phyloP scores from a whole-genome alignment of 2,113 vertebrate species.

The Phyllostomus hastatus region DNA sequence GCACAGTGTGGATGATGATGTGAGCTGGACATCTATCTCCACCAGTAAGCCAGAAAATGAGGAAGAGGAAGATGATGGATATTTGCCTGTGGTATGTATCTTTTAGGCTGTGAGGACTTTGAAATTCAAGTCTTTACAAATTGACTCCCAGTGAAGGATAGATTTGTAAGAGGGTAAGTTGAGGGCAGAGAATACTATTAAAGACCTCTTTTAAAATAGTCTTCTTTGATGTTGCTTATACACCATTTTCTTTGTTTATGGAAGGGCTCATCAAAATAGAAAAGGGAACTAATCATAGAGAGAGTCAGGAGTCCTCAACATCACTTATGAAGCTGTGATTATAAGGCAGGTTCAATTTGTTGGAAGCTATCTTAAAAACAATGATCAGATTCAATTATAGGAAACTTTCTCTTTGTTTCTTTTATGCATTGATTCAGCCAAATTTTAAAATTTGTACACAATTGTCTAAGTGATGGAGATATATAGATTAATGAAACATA shows the following conservation, averaged over 20 bases:
- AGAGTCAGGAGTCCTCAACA: background rate
- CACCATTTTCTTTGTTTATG: background rate
- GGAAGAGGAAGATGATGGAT: conserved; percentile 90
- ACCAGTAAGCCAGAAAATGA: conserved; percentile 81
- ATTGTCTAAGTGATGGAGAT: background rate
- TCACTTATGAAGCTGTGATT: background rate
- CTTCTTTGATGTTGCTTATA: background rate
- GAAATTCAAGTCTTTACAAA: accelerated
- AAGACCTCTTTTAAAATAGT: conserved; percentile 1
- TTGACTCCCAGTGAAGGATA: accelerated
- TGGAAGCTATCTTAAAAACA: background rate
- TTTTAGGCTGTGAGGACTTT: background rate
- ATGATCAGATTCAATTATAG: background rate
- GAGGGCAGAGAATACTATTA: conserved; percentile 4
- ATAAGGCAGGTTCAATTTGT: background rate
- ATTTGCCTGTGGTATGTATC: conserved; percentile 79
- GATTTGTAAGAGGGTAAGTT: background rate
- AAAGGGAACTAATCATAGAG: background rate
- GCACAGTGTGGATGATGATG: conserved; percentile 95
- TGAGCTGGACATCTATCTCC: conserved; percentile 89
- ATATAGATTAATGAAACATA: background rate
- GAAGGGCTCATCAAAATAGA: background rate
- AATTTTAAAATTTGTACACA: conserved; percentile 15
- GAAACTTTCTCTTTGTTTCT: background rate
- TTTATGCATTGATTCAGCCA: background rate